phyloP scores from a whole-genome alignment of 1,140 invertebrate genomes.

The Aphelenchoides avenae region DNA sequence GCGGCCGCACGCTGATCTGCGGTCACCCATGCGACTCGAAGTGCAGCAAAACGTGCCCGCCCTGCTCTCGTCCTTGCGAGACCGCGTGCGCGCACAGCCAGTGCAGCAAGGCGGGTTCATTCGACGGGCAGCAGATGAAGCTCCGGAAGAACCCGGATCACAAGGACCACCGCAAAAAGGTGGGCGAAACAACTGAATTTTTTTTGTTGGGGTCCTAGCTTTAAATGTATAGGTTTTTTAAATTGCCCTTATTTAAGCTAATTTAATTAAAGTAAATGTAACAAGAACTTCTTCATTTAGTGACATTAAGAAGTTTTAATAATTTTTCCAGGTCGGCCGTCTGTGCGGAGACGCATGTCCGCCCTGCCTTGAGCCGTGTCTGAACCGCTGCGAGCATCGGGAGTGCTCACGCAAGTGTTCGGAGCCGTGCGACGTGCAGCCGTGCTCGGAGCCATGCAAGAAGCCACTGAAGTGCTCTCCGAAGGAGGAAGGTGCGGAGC shows the following conservation, averaged over 20 bases:
- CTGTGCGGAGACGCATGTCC: slow-evolving; percentile 38
- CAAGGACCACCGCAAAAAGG: too few relatives aligned
- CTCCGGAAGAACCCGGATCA: slow-evolving; percentile 5
- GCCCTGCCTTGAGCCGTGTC: slow-evolving; percentile 24
- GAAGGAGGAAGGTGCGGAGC: slow-evolving; percentile 1
- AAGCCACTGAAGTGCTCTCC: slow-evolving; percentile 20
- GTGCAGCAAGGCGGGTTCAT: slow-evolving; percentile 5
- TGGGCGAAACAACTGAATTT: too few relatives aligned
- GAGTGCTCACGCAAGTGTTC: slow-evolving; percentile 10
- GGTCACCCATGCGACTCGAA: slow-evolving; percentile 57
- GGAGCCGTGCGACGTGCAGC: slow-evolving; percentile 19
- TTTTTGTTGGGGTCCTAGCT: too few relatives aligned
- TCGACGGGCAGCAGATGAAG: slow-evolving; percentile 3
- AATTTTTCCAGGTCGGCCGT: slow-evolving; percentile 23
- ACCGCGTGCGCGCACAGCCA: slow-evolving; percentile 29
- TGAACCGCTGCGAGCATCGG: slow-evolving; percentile 18
- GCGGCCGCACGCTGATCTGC: slow-evolving; percentile 59
- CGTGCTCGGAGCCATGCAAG: slow-evolving; percentile 20
- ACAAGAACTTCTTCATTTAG: too few relatives aligned
- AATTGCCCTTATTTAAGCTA: too few relatives aligned
- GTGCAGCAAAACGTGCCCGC: slow-evolving; percentile 42
- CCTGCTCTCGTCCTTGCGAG: slow-evolving; percentile 36
- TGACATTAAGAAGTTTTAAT: too few relatives aligned
- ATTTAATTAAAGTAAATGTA: not conserved
- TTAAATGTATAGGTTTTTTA: too few relatives aligned